Evolutionary conservation across 2,113 vertebrate species (phyloP), one percentile per base, ranked within the genome.

Genomic region (Typhlomys cinereus): DNA sequence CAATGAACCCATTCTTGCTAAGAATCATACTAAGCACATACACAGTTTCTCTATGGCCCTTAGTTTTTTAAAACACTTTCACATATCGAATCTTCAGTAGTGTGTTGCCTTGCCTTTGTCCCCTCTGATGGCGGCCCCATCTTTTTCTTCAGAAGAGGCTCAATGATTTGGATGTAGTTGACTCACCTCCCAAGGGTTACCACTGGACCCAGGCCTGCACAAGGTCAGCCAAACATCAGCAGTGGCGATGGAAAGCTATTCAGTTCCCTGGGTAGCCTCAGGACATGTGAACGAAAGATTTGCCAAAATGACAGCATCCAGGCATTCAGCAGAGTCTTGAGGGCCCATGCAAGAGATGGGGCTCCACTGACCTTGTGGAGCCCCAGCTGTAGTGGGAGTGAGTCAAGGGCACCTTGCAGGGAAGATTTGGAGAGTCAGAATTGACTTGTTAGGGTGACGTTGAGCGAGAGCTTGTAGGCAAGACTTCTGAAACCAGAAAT

Each of bases 331-430:
- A 17, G 48, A 27, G 9, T 29, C 4, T 79, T 14, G 46, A 69
- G 0, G 34, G 7, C 3, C 29, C 7, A 23, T 13, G 3, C 1
- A 29, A 57, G 5, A n/a, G 20, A 59, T 11, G 5, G 17, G 2
- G 11, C 14, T 67, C 2, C 48, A 34, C 41, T 20, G 13, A 71
- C 27, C 44, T 61, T 4, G 3, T 36, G 27, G 23, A 5, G 34
- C n/a, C n/a, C 15, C 46, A 80, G 41, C 5, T 78, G 7, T 50
- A 61, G 7, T 4, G 7, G 44, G 41, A 54, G 27, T 59, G 31
- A 70, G 25, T 83, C 39, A 29, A 80, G 44, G 48, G 13, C 39
- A 39, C 29, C 14, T n/a, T 23, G 7, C 29, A 74, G 79, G 39
- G 23, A 83, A 69, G 27, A 79, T 54, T 54, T 0, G 15, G 5